phyloP scores from a whole-genome alignment of 1,140 invertebrate species.

The Cylas formicarius region DNA sequence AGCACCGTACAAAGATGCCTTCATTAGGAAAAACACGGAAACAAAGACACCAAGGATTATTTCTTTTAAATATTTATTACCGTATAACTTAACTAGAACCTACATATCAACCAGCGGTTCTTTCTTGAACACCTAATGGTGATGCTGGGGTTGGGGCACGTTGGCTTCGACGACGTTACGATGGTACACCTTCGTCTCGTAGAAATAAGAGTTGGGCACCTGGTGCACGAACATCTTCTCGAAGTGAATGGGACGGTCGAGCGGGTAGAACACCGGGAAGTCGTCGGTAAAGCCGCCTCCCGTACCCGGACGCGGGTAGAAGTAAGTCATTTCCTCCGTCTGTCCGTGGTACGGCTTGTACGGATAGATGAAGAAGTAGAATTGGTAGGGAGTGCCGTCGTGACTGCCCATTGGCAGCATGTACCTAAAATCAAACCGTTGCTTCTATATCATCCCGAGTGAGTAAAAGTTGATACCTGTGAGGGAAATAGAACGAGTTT shows the following conservation, averaged over 20 bases:
- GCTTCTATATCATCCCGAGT: background rate
- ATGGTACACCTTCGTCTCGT: constrained; percentile 57
- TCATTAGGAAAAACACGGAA: too few species aligned
- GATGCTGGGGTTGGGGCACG: constrained; percentile 5
- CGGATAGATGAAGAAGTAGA: constrained; percentile 59
- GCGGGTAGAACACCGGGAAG: constrained; percentile 58
- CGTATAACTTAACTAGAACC: too few species aligned
- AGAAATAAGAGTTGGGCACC: constrained; percentile 58
- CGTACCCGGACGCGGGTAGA: constrained; percentile 15
- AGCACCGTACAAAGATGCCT: too few species aligned
- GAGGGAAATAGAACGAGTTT: constrained; percentile 50
- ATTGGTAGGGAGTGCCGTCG: constrained; percentile 55
- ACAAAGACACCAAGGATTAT: too few species aligned
- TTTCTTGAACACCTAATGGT: constrained; percentile 4
- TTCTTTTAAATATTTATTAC: too few species aligned
- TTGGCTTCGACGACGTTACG: constrained; percentile 32
- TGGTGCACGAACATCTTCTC: constrained; percentile 42
- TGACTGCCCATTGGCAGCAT: constrained; percentile 60
- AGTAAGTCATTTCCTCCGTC: constrained; percentile 16
- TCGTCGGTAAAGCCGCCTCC: constrained; percentile 41
- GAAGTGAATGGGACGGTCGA: constrained; percentile 51
- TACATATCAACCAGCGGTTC: too few species aligned
- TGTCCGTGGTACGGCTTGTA: constrained; percentile 15
- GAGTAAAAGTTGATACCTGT: constrained; percentile 5
- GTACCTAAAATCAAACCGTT: constrained; percentile 15